Evolutionary conservation across 2,888 invertebrate species (phyloP).

Genomic region (Germaria angustata): DNA sequence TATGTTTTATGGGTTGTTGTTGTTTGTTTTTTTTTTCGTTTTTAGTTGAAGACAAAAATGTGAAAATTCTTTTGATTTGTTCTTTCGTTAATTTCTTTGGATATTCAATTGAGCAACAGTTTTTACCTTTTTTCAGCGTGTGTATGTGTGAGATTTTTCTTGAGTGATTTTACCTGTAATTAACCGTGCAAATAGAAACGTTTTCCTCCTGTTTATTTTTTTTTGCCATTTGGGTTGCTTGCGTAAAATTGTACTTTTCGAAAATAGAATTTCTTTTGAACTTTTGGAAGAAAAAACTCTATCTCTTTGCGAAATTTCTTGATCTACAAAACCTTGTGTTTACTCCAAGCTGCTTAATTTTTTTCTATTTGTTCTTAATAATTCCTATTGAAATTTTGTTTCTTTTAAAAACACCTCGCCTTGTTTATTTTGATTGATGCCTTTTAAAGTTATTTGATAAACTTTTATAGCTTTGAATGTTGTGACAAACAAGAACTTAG

Average conservation of each 20-base stretch:
- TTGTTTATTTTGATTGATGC: conserved; percentile 56
- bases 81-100: conserved; percentile 30
- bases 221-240: conserved; percentile 14
- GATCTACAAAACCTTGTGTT: conserved; percentile 46
- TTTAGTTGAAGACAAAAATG: background rate
- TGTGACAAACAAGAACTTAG: no score
- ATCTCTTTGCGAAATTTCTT: background rate
- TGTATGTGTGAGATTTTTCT: conserved; percentile 33
- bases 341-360: background rate
- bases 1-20: conserved; percentile 32
- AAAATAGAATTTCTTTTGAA: conserved; percentile 61
- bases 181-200: conserved; percentile 71
- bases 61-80: conserved; percentile 62
- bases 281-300: conserved; percentile 47
- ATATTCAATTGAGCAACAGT: conserved; percentile 46
- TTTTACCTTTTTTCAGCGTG: conserved; percentile 3
- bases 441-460: conserved; percentile 30
- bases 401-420: conserved; percentile 21
- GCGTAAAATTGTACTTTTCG: conserved; percentile 58
- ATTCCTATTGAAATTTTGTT: conserved; percentile 31
- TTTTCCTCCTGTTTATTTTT: conserved; percentile 35
- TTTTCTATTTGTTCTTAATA: conserved; percentile 36
- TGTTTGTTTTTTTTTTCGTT: background rate
- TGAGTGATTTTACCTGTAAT: conserved; percentile 74
- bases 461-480: no score